Evolutionary conservation across 2,797 vertebrate genomes (phyloP).

Genomic region (Cygnus olor): DNA sequence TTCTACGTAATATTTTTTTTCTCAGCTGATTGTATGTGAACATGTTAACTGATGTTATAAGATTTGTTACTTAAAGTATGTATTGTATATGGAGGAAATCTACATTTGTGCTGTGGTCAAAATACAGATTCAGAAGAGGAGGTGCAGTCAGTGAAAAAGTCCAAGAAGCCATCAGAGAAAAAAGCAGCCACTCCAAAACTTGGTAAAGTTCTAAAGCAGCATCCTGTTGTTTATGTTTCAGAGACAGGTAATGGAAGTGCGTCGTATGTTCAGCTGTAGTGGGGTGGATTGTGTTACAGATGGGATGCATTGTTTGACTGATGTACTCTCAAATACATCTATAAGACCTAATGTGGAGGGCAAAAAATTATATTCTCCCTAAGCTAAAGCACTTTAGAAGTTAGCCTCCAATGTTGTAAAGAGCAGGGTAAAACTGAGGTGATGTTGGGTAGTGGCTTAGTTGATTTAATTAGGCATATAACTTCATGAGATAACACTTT

Average conservation of each 20-base stretch:
- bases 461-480: neutral
- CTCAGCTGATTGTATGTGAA: neutral
- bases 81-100: neutral
- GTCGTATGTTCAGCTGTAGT: neutral
- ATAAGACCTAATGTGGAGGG: neutral
- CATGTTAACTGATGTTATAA: neutral
- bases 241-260: conserved; percentile 88
- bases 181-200: conserved; percentile 71
- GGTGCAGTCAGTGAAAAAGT: conserved; percentile 75
- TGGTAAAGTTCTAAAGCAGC: conserved; percentile 76
- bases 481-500: neutral
- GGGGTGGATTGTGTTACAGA: neutral
- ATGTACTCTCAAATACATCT: neutral
- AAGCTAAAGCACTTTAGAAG: neutral
- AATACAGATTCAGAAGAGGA: conserved; percentile 89
- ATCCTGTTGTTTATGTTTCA: conserved; percentile 90
- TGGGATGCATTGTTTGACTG: neutral
- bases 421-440: neutral
- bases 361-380: neutral
- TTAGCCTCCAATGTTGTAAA: neutral
- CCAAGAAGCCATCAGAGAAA: conserved; percentile 80
- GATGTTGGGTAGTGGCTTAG: neutral
- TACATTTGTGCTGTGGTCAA: conserved; percentile 30
- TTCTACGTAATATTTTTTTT: neutral
- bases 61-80: neutral